Evolutionary conservation across 2,113 vertebrate species (phyloP).

Genomic region (Chloebia gouldiae): DNA sequence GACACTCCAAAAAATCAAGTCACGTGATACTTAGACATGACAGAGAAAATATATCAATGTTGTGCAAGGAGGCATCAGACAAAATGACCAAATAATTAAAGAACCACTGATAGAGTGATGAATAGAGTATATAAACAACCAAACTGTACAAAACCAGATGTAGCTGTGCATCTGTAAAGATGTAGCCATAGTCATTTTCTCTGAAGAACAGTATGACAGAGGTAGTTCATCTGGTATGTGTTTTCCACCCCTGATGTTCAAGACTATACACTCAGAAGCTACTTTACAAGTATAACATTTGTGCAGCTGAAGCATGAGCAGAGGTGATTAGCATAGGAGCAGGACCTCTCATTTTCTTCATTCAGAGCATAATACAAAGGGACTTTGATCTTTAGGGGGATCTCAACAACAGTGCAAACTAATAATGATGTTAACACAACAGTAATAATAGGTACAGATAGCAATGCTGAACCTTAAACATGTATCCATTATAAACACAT

Average conservation of each 20-base stretch:
- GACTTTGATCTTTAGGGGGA: constrained; percentile 15
- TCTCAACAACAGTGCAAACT: not conserved
- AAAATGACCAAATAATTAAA: not conserved
- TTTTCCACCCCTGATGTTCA: not conserved
- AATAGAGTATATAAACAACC: not conserved
- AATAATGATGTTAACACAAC: constrained; percentile 31
- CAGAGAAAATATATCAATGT: not conserved
- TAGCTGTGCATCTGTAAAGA: not conserved
- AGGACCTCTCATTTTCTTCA: not conserved
- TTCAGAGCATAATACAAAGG: not conserved
- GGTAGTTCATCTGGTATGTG: not conserved
- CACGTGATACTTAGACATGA: not conserved
- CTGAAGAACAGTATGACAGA: not conserved
- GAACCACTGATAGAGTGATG: not conserved
- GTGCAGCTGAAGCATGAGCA: not conserved
- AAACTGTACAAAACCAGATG: not conserved
- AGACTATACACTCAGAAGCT: not conserved
- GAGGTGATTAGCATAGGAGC: not conserved
- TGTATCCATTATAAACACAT: constrained; percentile 33
- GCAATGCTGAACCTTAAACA: constrained; percentile 1
- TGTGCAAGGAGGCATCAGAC: not conserved
- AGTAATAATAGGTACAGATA: constrained; percentile 45
- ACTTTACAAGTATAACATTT: not conserved
- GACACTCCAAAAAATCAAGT: not conserved
- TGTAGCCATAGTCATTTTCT: not conserved